A percentile compares a stretch with the other conserved stretches of the same genome.
Evolutionary conservation across 1,140 invertebrate species (phyloP).

Genomic region (Drosophila rhopaloa): DNA sequence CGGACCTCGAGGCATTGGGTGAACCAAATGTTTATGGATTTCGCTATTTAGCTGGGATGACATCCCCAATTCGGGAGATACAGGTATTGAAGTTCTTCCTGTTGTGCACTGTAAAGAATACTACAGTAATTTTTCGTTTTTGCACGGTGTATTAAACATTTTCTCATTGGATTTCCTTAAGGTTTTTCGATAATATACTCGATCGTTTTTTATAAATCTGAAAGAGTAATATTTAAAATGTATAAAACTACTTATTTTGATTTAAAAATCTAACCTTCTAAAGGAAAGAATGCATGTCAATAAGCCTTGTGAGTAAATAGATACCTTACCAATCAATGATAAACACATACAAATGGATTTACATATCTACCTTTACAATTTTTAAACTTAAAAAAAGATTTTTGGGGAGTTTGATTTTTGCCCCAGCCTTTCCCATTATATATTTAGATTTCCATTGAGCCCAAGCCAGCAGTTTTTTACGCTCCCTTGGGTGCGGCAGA

Average conservation of each 20-base stretch:
- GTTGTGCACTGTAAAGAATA: too few relatives aligned
- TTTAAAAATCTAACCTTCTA: too few relatives aligned
- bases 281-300: too few relatives aligned
- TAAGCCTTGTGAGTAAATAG: too few relatives aligned
- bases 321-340: too few relatives aligned
- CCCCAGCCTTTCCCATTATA: not conserved
- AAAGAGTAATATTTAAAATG: too few relatives aligned
- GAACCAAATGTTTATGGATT: constrained; percentile 7
- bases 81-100: not conserved
- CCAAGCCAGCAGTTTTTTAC: not conserved
- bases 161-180: too few relatives aligned
- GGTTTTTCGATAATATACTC: too few relatives aligned
- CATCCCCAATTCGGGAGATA: not conserved
- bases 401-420: constrained; percentile 1
- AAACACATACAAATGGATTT: not conserved
- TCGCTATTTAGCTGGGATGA: constrained; percentile 4
- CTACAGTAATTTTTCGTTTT: too few relatives aligned
- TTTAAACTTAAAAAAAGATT: not conserved
- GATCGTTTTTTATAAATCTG: too few relatives aligned
- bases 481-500: constrained; percentile 5
- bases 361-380: not conserved
- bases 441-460: not conserved
- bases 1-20: not conserved
- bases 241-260: too few relatives aligned
- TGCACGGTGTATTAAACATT: too few relatives aligned